A percentile compares a stretch with the other conserved stretches of the same genome.
Conservation (phyloP, 2,888 invertebrate genomes). For the Eurytoma californica region DNA sequence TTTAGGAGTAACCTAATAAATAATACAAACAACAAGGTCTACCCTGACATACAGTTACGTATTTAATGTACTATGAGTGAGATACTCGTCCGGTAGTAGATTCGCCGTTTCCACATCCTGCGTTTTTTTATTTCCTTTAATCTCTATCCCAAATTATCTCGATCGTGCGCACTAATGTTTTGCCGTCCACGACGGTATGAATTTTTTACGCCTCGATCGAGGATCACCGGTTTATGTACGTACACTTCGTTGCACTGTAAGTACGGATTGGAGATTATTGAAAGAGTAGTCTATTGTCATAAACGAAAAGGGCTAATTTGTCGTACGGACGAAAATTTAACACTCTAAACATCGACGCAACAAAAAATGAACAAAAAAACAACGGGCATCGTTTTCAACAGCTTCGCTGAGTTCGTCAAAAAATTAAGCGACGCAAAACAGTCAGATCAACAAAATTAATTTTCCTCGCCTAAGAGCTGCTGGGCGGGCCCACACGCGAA, state of each 20-base stretch:
- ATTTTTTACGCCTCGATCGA: conserved; percentile 26
- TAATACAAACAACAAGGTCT: conserved; percentile 76
- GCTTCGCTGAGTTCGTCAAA: conserved; percentile 37
- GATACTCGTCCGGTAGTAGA: conserved; percentile 76
- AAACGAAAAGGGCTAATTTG: conserved; percentile 26
- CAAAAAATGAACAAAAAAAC: conserved; percentile 31
- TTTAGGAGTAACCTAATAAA: conserved; percentile 63
- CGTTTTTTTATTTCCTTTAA: conserved; percentile 24
- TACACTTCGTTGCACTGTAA: conserved; percentile 53
- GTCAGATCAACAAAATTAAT: conserved; percentile 52
- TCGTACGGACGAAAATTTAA: conserved; percentile 45
- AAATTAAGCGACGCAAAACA: conserved; percentile 40
- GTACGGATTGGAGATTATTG: conserved; percentile 39
- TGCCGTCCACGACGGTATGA: conserved; percentile 38
- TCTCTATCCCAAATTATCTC: conserved; percentile 12
- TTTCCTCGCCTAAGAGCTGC: conserved; percentile 31
- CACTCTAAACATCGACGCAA: conserved; percentile 39
- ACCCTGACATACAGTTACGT: conserved; percentile 94
- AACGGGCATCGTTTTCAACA: conserved; percentile 38
- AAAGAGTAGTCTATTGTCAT: conserved; percentile 10
- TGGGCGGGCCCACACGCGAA: neutral
- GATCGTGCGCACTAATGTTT: conserved; percentile 27
- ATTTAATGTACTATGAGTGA: conserved; percentile 84
- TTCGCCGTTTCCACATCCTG: conserved; percentile 57
- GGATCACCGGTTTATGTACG: conserved; percentile 19